Percentiles rank a stretch among this genome's conserved stretches.
phyloP scores from a whole-genome alignment of 2,888 invertebrate species.

The Yponomeuta sedellus region DNA sequence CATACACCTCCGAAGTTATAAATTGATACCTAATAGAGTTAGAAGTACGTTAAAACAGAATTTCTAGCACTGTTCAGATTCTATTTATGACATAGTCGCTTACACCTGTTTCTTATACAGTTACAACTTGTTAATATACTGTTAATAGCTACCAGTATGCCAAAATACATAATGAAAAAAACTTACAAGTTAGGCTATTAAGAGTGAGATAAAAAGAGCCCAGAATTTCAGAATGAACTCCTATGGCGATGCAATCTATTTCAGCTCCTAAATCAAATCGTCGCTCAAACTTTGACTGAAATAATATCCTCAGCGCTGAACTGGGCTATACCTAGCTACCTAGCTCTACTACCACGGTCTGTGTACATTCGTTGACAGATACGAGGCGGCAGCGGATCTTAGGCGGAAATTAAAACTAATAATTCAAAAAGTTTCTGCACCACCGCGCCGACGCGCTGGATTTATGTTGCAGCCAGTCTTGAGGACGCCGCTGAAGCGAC shows the following conservation, averaged over 20 bases:
- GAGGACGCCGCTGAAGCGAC: conserved; percentile 52
- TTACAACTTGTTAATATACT: too few species aligned
- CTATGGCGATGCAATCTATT: not conserved
- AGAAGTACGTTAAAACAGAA: too few species aligned
- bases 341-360: conserved; percentile 17
- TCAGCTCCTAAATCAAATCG: not conserved
- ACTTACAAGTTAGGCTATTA: too few species aligned
- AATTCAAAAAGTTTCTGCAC: conserved; percentile 77
- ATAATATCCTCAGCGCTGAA: not conserved
- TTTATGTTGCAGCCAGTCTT: conserved; percentile 70
- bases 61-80: too few species aligned
- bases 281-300: not conserved
- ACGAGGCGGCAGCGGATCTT: conserved; percentile 68
- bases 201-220: not conserved
- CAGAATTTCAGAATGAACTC: not conserved
- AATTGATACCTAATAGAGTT: too few species aligned
- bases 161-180: too few species aligned
- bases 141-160: too few species aligned
- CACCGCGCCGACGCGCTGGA: conserved; percentile 68
- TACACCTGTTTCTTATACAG: too few species aligned
- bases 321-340: not conserved
- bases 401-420: conserved; percentile 78
- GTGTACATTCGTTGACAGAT: conserved; percentile 66
- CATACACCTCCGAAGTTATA: too few species aligned
- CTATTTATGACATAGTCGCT: too few species aligned